phyloP scores from a whole-genome alignment of 2,113 vertebrate species.

The Chitala chitala region DNA sequence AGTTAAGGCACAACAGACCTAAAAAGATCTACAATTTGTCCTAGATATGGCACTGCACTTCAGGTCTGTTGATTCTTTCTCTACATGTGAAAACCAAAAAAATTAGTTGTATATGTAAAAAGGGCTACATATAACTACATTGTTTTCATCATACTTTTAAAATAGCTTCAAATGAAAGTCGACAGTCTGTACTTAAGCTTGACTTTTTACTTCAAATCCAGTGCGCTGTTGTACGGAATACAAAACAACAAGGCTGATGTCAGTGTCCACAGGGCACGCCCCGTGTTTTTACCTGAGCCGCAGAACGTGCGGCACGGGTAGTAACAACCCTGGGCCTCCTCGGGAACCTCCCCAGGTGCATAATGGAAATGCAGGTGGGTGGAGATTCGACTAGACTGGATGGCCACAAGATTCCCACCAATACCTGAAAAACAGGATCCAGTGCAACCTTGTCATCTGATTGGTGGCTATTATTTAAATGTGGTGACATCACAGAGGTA shows the following conservation, averaged over 20 bases:
- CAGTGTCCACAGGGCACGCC: background rate
- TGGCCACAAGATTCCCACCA: constrained; percentile 94
- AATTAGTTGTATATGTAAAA: background rate
- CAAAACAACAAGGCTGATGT: background rate
- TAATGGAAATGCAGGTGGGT: constrained; percentile 90
- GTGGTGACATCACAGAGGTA: too few species aligned
- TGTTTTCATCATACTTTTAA: background rate
- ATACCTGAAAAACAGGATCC: constrained; percentile 67
- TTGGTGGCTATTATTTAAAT: background rate
- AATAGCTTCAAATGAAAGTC: background rate
- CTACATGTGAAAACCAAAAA: too few species aligned
- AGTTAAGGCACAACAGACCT: too few species aligned
- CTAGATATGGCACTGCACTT: too few species aligned
- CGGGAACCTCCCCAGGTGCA: constrained; percentile 82
- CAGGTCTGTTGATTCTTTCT: too few species aligned
- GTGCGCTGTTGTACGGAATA: background rate
- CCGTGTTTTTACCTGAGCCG: constrained; percentile 69
- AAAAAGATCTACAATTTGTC: too few species aligned
- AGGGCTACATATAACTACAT: background rate
- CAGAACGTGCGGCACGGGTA: constrained; percentile 86
- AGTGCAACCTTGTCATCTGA: background rate
- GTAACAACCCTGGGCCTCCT: constrained; percentile 83
- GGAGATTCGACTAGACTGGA: constrained; percentile 95
- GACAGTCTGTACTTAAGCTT: background rate
- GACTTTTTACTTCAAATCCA: background rate